phyloP scores from a whole-genome alignment of 2,888 invertebrate species.

The Diaphora mendica region DNA sequence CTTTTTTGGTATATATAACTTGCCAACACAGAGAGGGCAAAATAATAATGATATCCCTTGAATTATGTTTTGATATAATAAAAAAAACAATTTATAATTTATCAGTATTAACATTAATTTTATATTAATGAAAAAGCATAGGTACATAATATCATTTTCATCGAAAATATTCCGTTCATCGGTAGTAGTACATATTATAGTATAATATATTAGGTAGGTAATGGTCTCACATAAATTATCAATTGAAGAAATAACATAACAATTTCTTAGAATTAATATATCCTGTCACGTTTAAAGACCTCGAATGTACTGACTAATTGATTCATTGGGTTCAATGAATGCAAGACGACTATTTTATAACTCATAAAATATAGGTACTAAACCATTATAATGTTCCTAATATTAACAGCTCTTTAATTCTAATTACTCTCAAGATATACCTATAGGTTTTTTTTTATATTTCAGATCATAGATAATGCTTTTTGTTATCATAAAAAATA shows the following conservation, averaged over 20 bases:
- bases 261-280: background rate
- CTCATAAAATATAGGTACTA: constrained; percentile 24
- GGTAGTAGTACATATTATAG: background rate
- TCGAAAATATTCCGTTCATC: background rate
- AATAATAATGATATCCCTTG: too few species aligned
- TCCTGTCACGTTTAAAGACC: background rate
- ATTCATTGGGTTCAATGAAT: constrained; percentile 21
- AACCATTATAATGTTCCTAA: background rate
- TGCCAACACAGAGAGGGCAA: too few species aligned
- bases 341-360: constrained; percentile 24
- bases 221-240: background rate
- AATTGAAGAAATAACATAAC: background rate
- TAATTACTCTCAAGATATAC: background rate
- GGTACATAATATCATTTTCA: too few species aligned
- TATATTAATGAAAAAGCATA: too few species aligned
- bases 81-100: too few species aligned
- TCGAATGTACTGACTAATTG: constrained; percentile 27
- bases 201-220: too few species aligned
- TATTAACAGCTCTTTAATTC: constrained; percentile 2
- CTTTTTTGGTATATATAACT: too few species aligned
- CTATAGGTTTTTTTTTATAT: background rate
- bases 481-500: background rate
- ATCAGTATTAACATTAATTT: too few species aligned
- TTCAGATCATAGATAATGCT: background rate
- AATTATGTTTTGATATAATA: too few species aligned